These are phyloP conservation scores for Chymomyza fuscimana DNA, from an alignment of 2,888 invertebrate species.

Conservation along the genomic window DNA sequence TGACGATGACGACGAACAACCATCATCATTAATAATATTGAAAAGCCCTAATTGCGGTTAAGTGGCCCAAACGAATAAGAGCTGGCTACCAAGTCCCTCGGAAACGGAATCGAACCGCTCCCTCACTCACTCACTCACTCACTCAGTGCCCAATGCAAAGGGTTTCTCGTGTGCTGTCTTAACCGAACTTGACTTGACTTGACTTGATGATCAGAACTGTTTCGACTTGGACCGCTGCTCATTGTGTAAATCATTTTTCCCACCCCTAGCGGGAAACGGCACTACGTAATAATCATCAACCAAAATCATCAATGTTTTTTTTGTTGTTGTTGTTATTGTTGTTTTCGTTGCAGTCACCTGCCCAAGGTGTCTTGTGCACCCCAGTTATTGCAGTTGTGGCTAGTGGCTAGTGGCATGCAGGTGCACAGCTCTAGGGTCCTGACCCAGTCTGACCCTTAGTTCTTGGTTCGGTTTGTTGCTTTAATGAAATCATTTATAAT, in stretches of 20 bases:
- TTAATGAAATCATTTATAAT: conserved; percentile 72
- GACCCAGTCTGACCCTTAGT: conserved; percentile 2
- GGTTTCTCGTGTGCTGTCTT: neutral
- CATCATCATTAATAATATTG: conserved; percentile 74
- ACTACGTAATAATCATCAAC: neutral
- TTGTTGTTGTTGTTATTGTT: neutral
- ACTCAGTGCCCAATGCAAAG: neutral
- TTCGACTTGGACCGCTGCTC: conserved; percentile 13
- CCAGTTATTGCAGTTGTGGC: neutral
- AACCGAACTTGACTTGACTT: neutral
- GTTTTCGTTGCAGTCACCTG: conserved; percentile 9
- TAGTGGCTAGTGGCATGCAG: neutral
- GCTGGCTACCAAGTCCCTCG: conserved; percentile 3
- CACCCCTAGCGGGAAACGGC: conserved; percentile 47
- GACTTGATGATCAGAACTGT: conserved; percentile 7
- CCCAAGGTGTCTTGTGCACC: conserved; percentile 13
- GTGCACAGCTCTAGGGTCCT: neutral
- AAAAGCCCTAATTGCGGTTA: conserved; percentile 73
- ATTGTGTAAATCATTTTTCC: conserved; percentile 71
- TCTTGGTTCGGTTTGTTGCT: conserved; percentile 3
- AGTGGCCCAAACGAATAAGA: conserved; percentile 62
- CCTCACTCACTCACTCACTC: conserved; percentile 8
- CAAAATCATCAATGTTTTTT: neutral
- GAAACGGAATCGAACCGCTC: conserved; percentile 9
- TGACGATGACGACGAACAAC: conserved; percentile 35